phyloP scores from a whole-genome alignment of 2,113 vertebrate genomes.

The Saimiri boliviensis region DNA sequence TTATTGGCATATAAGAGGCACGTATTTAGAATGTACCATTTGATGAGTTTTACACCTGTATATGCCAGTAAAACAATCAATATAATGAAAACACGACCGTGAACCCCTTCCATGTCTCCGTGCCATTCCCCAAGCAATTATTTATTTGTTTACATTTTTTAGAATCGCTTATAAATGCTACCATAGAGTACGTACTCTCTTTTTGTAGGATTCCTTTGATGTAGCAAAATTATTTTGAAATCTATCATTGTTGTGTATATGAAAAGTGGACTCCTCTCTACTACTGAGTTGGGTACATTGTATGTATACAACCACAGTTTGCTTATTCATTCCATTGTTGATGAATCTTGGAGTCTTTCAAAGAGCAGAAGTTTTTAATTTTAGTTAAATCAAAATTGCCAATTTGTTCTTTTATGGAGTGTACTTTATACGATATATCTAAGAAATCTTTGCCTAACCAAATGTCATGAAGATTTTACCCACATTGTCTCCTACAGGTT shows the following conservation, averaged over 20 bases:
- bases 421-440: neutral
- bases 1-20: neutral
- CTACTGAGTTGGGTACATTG: neutral
- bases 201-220: neutral
- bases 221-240: neutral
- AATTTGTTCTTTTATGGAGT: neutral
- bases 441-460: neutral
- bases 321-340: neutral
- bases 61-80: neutral
- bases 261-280: neutral
- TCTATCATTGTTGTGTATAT: neutral
- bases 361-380: neutral
- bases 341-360: neutral
- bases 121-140: neutral
- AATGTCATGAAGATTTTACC: neutral
- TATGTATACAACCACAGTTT: fast-evolving
- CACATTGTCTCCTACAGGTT: neutral
- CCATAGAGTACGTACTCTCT: neutral
- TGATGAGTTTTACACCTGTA: neutral
- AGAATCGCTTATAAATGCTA: neutral
- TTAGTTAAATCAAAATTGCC: neutral
- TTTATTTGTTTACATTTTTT: neutral
- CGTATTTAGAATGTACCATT: neutral
- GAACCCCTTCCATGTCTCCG: neutral
- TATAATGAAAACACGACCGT: neutral